Evolutionary conservation across 2,113 vertebrate genomes (phyloP), one percentile per base, ranked within the genome.

Genomic region (Abramis brama): DNA sequence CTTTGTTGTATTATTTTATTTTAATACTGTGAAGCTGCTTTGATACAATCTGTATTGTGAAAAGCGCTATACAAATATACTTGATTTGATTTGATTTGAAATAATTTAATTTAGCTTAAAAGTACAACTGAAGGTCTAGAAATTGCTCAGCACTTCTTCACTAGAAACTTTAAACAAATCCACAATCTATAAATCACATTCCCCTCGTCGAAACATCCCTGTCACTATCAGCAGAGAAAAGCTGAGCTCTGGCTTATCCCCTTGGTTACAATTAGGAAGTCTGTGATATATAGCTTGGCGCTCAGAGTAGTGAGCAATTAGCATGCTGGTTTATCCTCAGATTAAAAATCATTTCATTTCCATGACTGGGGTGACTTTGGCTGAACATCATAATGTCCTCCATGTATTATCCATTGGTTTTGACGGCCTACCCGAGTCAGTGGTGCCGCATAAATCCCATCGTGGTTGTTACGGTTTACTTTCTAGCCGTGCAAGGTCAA

Each of bases 181-280:
- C 82, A 83, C 68, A 73, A 83, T 73, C 82, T 73, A 60, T 86
- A 82, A 83, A 82, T 82, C 79, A 75, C 45, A 25, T 85, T 78
- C 59, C 59, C 79, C 30, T 75, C 5, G 4, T 23, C 15, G 17
- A 66, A 45, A 57, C 47, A 23, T 83, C 50, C 71, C 30, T 76
- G 52, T 81, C 13, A 81, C 36, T 23, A 64, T 86, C 79, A 64
- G 60, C 45, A 27, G 73, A 66, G 70, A 75, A 82, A 59, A 75
- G 71, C 59, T 2, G 36, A 52, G 59, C 71, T 86, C 47, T 47
- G 23, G 70, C 59, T 52, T 76, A 82, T 66, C 79, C 59, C 79
- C 50, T 13, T 75, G 79, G 79, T 64, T 77, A 82, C 74, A 86
- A 77, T 86, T 77, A 86, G 74, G 59, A 75, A 57, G 79, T 71